These are phyloP conservation scores for Clavelina lepadiformis DNA, from an alignment of 23 tunicate genomes.

Conservation along the genomic window DNA sequence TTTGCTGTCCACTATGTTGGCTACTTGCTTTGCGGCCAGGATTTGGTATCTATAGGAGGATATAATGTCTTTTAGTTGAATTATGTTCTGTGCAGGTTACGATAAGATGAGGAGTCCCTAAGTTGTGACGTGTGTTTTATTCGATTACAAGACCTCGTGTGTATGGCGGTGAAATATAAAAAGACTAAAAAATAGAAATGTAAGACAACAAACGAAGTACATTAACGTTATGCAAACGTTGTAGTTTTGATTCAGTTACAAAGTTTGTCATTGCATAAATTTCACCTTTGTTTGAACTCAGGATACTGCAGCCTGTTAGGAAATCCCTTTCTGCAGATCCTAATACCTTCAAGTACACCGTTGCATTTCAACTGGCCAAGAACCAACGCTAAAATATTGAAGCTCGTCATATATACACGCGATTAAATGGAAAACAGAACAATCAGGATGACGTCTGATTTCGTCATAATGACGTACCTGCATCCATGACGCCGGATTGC, in stretches of 20 bases:
- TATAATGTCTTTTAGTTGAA: too few species aligned
- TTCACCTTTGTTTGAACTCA: constrained; percentile 90
- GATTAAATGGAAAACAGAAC: background rate
- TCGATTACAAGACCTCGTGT: too few species aligned
- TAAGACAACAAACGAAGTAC: too few species aligned
- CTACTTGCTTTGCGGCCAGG: constrained; percentile 75
- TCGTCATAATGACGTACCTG: constrained; percentile 30
- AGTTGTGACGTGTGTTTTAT: too few species aligned
- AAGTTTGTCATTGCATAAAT: constrained; percentile 3
- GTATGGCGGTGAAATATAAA: too few species aligned
- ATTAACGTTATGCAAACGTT: too few species aligned
- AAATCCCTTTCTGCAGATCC: constrained; percentile 97
- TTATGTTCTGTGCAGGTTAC: too few species aligned
- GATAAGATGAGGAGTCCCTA: too few species aligned
- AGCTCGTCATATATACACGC: background rate
- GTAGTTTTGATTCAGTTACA: too few species aligned
- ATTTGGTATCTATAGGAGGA: constrained; percentile 66
- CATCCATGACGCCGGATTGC: constrained; percentile 75
- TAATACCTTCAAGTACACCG: constrained; percentile 96
- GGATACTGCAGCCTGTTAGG: constrained; percentile 93
- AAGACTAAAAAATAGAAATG: too few species aligned
- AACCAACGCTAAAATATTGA: constrained; percentile 47
- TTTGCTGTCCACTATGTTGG: constrained; percentile 95
- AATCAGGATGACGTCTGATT: too few species aligned
- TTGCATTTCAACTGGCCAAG: constrained; percentile 87